Conservation (phyloP, 2,113 vertebrate genomes). For the Ictalurus punctatus region DNA sequence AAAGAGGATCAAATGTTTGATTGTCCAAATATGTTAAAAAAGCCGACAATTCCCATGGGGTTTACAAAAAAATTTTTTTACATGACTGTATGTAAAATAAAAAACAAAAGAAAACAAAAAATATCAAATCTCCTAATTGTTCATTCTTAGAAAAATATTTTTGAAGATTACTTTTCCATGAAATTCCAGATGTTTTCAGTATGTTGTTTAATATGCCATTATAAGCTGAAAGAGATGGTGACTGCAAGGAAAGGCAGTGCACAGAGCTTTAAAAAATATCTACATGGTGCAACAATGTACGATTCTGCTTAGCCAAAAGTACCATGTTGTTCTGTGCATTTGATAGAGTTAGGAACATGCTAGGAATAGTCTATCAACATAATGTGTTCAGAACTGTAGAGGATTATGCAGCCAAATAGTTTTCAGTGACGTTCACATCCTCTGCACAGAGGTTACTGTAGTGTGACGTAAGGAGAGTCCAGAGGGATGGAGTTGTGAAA, state of each 20-base stretch:
- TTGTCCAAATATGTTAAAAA: no score
- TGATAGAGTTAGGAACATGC: neutral
- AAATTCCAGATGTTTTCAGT: neutral
- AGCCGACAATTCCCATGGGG: no score
- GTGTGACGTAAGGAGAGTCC: neutral
- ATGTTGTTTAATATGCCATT: neutral
- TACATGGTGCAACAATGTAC: neutral
- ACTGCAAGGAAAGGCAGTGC: neutral
- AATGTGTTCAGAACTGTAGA: neutral
- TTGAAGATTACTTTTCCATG: neutral
- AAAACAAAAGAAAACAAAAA: neutral
- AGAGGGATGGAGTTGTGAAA: neutral
- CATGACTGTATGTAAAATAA: no score
- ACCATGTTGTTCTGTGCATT: neutral
- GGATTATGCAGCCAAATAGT: neutral
- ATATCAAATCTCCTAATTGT: neutral
- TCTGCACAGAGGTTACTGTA: neutral
- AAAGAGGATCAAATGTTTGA: no score
- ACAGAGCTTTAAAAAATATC: neutral
- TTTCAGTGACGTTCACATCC: neutral
- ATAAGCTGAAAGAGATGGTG: neutral
- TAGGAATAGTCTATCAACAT: neutral
- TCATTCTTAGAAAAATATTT: neutral
- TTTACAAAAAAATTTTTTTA: no score
- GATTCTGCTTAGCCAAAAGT: neutral